Conservation (phyloP, 2,797 vertebrate genomes). For the Parauchenoglanis punctatus region DNA sequence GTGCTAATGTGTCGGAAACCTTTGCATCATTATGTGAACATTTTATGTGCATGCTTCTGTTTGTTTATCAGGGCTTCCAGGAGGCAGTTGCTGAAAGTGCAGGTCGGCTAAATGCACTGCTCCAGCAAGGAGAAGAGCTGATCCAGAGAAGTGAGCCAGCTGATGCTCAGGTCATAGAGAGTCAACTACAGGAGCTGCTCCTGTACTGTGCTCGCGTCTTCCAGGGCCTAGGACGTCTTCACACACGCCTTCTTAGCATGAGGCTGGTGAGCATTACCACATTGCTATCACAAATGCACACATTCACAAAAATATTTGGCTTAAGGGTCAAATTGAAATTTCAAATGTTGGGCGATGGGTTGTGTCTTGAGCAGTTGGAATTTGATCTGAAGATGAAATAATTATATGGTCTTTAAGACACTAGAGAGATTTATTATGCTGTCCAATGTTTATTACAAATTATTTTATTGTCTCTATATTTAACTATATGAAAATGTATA, state of each 20-base stretch:
- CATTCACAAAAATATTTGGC: neutral
- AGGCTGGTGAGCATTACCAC: slow-evolving; percentile 73
- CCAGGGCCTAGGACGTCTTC: slow-evolving; percentile 72
- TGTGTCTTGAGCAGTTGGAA: neutral
- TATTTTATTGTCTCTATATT: neutral
- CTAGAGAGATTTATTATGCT: neutral
- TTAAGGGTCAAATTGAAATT: neutral
- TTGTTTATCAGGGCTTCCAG: slow-evolving; percentile 69
- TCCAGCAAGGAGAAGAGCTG: slow-evolving; percentile 75
- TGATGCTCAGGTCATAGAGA: slow-evolving; percentile 72
- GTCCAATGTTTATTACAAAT: neutral
- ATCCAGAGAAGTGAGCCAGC: slow-evolving; percentile 73
- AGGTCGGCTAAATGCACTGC: slow-evolving; percentile 69
- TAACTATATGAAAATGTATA: neutral
- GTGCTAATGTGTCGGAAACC: neutral
- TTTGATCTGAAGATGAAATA: neutral
- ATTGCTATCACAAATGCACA: slow-evolving; percentile 11
- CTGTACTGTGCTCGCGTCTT: slow-evolving; percentile 74
- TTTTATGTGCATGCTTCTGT: slow-evolving; percentile 5
- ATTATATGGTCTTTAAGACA: neutral
- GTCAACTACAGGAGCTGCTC: slow-evolving; percentile 75
- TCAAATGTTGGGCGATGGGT: neutral
- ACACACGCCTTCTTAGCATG: slow-evolving; percentile 82
- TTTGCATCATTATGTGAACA: neutral
- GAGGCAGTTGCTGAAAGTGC: slow-evolving; percentile 74